These are phyloP conservation scores for Scaptomyza polygonia DNA, from an alignment of 2,888 invertebrate species.

Conservation along the genomic window DNA sequence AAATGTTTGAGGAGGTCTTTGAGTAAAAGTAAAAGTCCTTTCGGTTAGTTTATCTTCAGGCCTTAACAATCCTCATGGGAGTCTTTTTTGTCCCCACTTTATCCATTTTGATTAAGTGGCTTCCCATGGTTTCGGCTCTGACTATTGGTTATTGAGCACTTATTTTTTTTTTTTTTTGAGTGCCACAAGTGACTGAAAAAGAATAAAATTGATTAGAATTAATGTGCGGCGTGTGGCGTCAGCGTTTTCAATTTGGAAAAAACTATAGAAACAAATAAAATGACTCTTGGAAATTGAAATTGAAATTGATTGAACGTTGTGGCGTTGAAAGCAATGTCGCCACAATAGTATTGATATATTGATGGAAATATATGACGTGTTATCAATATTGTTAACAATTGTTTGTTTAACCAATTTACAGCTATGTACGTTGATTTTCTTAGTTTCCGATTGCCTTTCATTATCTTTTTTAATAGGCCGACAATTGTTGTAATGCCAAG, in stretches of 20 bases:
- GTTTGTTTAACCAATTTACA: conserved; percentile 33
- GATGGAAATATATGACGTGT: conserved; percentile 44
- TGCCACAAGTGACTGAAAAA: conserved; percentile 52
- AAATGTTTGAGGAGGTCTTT: conserved; percentile 30
- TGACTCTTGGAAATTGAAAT: conserved; percentile 22
- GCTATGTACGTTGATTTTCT: not conserved
- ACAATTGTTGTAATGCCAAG: too few species aligned
- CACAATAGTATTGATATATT: conserved; percentile 22
- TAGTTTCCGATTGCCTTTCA: conserved; percentile 6
- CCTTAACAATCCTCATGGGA: conserved; percentile 38
- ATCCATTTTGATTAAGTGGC: conserved; percentile 62
- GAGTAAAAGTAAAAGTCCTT: conserved; percentile 37
- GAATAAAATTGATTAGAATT: conserved; percentile 75
- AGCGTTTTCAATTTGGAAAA: conserved; percentile 63
- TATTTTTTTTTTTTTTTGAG: conserved; percentile 41
- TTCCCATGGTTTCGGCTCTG: conserved; percentile 44
- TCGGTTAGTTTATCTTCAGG: conserved; percentile 22
- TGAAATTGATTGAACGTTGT: conserved; percentile 52
- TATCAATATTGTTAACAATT: conserved; percentile 35
- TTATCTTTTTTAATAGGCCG: conserved; percentile 1
- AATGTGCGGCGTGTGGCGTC: conserved; percentile 62
- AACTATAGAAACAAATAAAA: not conserved
- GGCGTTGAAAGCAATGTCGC: conserved; percentile 44
- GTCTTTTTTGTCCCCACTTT: not conserved
- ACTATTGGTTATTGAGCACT: conserved; percentile 25